Evolutionary conservation across 2,888 invertebrate species (phyloP).

Genomic region (Endotricha flammealis): DNA sequence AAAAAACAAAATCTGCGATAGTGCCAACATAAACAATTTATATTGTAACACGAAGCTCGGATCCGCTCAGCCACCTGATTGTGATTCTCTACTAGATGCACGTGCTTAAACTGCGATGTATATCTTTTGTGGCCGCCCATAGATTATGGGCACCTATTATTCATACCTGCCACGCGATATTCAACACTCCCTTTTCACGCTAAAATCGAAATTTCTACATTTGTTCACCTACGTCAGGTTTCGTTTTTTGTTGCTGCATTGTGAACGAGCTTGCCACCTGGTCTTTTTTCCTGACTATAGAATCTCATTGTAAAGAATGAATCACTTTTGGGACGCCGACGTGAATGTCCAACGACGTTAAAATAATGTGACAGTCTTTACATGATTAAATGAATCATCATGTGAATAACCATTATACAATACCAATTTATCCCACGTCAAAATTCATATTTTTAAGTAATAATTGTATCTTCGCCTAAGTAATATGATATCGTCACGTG

Average conservation of each 20-base stretch:
- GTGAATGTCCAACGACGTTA: slow-evolving; percentile 34
- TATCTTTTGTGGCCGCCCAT: slow-evolving; percentile 53
- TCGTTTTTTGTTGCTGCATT: slow-evolving; percentile 55
- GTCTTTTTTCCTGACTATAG: slow-evolving; percentile 63
- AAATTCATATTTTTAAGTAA: no score
- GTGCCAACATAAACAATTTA: slow-evolving; percentile 41
- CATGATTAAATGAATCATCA: slow-evolving; percentile 36
- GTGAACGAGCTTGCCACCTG: slow-evolving; percentile 62
- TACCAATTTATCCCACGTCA: no score
- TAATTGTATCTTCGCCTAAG: neutral
- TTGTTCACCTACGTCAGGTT: slow-evolving; percentile 36
- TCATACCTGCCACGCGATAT: slow-evolving; percentile 37
- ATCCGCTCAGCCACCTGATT: slow-evolving; percentile 60
- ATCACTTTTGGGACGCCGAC: slow-evolving; percentile 52
- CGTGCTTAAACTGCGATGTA: slow-evolving; percentile 62
- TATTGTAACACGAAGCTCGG: slow-evolving; percentile 31
- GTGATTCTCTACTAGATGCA: slow-evolving; percentile 55
- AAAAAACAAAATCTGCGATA: slow-evolving; percentile 24
- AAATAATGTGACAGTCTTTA: slow-evolving; percentile 24
- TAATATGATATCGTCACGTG: slow-evolving; percentile 24
- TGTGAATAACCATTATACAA: no score
- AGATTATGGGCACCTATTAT: slow-evolving; percentile 47
- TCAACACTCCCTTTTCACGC: slow-evolving; percentile 33
- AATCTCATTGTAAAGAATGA: slow-evolving; percentile 60
- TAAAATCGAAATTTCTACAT: slow-evolving; percentile 39